Conservation (phyloP, 2,888 invertebrate species). For the Drepana falcataria region DNA sequence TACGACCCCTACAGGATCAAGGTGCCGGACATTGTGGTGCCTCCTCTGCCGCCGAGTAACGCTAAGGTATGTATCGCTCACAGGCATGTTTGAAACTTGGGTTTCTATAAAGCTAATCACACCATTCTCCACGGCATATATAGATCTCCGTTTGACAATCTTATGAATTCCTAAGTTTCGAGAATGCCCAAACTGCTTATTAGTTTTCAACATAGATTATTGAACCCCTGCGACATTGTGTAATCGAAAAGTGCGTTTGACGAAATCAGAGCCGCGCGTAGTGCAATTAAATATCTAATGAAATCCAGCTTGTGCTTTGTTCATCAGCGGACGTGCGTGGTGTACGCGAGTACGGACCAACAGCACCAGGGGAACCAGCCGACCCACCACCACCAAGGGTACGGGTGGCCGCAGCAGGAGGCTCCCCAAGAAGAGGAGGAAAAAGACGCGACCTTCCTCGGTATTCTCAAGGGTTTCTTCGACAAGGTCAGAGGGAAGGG, state of each 20-base stretch:
- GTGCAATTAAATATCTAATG: constrained; percentile 62
- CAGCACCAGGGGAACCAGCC: constrained; percentile 9
- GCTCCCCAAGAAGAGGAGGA: constrained; percentile 22
- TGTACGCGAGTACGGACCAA: constrained; percentile 24
- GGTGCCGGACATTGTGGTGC: constrained; percentile 57
- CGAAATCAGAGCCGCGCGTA: constrained; percentile 66
- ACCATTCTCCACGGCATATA: no score
- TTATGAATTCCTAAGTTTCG: neutral
- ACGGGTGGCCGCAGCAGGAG: constrained; percentile 11
- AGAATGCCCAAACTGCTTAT: neutral
- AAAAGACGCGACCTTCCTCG: constrained; percentile 37
- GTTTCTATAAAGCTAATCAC: neutral
- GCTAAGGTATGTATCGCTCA: constrained; percentile 48
- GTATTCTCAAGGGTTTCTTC: constrained; percentile 49
- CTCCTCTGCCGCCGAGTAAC: constrained; percentile 54
- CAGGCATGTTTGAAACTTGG: neutral
- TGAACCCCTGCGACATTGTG: constrained; percentile 34
- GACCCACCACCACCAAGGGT: constrained; percentile 8
- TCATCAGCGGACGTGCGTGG: constrained; percentile 61
- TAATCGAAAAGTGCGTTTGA: constrained; percentile 65
- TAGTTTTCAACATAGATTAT: neutral
- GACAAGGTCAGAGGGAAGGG: constrained; percentile 35
- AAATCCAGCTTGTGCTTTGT: constrained; percentile 74
- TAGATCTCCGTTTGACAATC: neutral
- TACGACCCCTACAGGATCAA: constrained; percentile 68